phyloP scores from a whole-genome alignment of 2,113 vertebrate genomes.

The Semnopithecus entellus region DNA sequence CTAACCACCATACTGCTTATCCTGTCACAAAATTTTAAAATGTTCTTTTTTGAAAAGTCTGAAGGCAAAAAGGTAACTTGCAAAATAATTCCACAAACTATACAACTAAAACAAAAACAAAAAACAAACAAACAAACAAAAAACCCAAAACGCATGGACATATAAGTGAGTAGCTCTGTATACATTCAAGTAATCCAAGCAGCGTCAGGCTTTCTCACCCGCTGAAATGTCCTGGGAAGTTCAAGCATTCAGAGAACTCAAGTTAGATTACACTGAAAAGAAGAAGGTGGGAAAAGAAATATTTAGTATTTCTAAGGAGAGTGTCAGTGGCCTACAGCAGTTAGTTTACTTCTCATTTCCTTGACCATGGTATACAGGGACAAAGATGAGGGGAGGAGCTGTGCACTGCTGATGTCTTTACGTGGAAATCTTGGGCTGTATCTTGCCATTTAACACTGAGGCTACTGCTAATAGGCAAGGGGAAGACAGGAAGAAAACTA shows the following conservation, averaged over 20 bases:
- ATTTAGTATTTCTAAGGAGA: slow-evolving; percentile 26
- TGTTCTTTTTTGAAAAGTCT: background rate
- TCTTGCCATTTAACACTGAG: background rate
- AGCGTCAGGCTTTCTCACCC: background rate
- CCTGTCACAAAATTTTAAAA: slow-evolving; percentile 1
- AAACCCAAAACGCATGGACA: background rate
- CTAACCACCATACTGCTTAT: background rate
- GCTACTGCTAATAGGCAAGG: too few relatives aligned
- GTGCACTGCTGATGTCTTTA: accelerated
- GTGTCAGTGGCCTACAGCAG: background rate
- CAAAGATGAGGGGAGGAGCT: background rate
- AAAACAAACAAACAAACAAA: background rate
- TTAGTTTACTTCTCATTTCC: background rate
- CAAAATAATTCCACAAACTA: slow-evolving; percentile 12
- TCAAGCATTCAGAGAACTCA: background rate
- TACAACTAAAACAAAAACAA: background rate
- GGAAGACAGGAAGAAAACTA: background rate
- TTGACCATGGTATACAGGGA: background rate
- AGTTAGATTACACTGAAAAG: background rate
- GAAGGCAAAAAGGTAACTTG: background rate
- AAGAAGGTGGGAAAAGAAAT: slow-evolving; percentile 39
- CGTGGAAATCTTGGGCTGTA: background rate
- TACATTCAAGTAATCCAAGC: background rate
- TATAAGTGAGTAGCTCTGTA: background rate
- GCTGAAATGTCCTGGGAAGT: background rate